A percentile compares a stretch with the other conserved stretches of the same genome.
Conservation (phyloP, 2,888 invertebrate genomes). For the Stenolophus ochropezus region DNA sequence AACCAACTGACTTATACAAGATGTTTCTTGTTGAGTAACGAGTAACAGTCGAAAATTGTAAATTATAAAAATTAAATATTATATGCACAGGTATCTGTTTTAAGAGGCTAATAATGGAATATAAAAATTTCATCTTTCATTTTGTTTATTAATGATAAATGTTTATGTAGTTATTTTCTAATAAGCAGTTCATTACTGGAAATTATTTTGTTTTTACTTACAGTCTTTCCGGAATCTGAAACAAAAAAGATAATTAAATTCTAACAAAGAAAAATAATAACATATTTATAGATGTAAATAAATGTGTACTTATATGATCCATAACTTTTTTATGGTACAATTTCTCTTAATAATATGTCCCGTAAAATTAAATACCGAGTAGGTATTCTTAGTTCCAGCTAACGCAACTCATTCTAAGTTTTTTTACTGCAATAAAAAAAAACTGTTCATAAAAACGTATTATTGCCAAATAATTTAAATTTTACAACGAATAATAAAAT, state of each 20-base stretch:
- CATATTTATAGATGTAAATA: neutral
- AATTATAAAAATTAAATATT: too few species aligned
- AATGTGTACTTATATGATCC: neutral
- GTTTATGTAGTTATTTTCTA: neutral
- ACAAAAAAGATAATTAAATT: neutral
- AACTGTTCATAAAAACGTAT: neutral
- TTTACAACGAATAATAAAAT: too few species aligned
- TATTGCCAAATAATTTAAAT: too few species aligned
- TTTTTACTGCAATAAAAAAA: neutral
- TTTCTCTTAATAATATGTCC: slow-evolving; percentile 6
- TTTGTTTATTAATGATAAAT: too few species aligned
- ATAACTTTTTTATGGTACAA: neutral
- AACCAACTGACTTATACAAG: too few species aligned
- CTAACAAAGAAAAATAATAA: neutral
- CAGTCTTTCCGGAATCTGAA: neutral
- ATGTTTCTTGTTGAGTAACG: too few species aligned
- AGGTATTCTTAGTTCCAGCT: neutral
- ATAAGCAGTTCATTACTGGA: neutral
- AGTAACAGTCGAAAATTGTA: too few species aligned
- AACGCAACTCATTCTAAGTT: neutral
- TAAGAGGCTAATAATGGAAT: too few species aligned
- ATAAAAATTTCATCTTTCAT: too few species aligned
- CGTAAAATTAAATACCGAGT: neutral
- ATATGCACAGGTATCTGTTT: too few species aligned
- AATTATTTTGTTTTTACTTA: neutral